Evolutionary conservation across 2,113 vertebrate genomes (phyloP).

Genomic region (Australoheros scitulus): DNA sequence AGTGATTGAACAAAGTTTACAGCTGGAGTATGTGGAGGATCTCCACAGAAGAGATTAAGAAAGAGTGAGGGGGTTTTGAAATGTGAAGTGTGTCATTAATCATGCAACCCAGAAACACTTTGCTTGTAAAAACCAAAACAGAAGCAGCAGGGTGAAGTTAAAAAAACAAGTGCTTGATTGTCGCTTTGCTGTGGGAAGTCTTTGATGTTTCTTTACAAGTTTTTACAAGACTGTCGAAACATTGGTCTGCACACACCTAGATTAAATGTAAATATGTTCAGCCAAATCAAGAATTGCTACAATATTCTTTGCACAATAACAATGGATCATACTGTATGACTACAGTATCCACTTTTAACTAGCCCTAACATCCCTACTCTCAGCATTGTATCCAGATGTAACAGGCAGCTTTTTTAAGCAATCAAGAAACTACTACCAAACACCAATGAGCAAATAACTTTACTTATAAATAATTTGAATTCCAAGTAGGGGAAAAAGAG

Average conservation of each 20-base stretch:
- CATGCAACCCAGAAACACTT: conserved; percentile 5
- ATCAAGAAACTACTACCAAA: conserved; percentile 3
- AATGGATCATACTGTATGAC: neutral
- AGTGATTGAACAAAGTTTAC: conserved; percentile 20
- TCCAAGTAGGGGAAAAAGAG: neutral
- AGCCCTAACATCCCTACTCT: neutral
- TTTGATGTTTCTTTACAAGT: conserved; percentile 7
- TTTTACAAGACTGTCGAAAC: neutral
- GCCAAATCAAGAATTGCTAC: neutral
- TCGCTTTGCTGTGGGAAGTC: conserved; percentile 11
- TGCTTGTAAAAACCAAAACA: conserved; percentile 25
- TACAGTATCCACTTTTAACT: neutral
- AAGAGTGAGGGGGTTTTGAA: conserved; percentile 24
- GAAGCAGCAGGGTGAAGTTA: conserved; percentile 1
- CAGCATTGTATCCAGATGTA: neutral
- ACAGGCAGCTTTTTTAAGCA: neutral
- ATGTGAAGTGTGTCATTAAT: conserved; percentile 47
- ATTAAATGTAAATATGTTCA: neutral
- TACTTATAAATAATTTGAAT: neutral
- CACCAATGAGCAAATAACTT: conserved; percentile 7
- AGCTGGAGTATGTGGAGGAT: conserved; percentile 29
- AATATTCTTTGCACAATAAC: neutral
- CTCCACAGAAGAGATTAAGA: conserved; percentile 39
- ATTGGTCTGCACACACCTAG: neutral
- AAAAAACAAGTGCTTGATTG: conserved; percentile 9